A percentile compares a stretch with the other conserved stretches of the same genome.
These are phyloP conservation scores for Galerucella calmariensis DNA, from an alignment of 2,888 invertebrate genomes.

Conservation along the genomic window DNA sequence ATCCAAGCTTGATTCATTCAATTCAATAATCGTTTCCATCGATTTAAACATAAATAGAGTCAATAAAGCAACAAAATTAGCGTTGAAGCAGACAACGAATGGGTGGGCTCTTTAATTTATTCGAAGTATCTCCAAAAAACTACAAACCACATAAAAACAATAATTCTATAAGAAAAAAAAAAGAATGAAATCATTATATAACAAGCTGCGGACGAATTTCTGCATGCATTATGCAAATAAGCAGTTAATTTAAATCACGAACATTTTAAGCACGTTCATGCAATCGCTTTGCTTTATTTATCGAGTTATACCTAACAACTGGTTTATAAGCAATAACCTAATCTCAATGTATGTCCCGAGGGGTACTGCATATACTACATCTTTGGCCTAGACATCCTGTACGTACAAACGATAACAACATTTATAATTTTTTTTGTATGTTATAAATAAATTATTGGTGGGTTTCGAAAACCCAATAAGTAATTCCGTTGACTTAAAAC, in stretches of 20 bases:
- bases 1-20: too few species aligned
- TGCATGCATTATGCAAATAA: not conserved
- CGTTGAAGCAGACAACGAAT: too few species aligned
- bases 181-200: not conserved
- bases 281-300: not conserved
- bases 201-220: not conserved
- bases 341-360: too few species aligned
- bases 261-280: not conserved
- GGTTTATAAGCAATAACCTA: too few species aligned
- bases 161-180: not conserved
- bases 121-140: not conserved
- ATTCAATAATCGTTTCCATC: too few species aligned
- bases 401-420: not conserved
- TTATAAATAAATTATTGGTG: not conserved
- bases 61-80: too few species aligned
- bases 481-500: slow-evolving; percentile 1
- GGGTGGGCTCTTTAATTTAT: too few species aligned
- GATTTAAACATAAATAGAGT: too few species aligned
- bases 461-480: slow-evolving; percentile 2
- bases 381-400: slow-evolving; percentile 1
- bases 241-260: not conserved
- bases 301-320: not conserved
- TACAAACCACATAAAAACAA: not conserved
- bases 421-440: not conserved
- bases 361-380: too few species aligned